Percentiles rank a stretch among this genome's conserved stretches.
These are phyloP conservation scores for Alcedo quadribrachys DNA, from an alignment of 2,797 vertebrate species.

Conservation along the genomic window DNA sequence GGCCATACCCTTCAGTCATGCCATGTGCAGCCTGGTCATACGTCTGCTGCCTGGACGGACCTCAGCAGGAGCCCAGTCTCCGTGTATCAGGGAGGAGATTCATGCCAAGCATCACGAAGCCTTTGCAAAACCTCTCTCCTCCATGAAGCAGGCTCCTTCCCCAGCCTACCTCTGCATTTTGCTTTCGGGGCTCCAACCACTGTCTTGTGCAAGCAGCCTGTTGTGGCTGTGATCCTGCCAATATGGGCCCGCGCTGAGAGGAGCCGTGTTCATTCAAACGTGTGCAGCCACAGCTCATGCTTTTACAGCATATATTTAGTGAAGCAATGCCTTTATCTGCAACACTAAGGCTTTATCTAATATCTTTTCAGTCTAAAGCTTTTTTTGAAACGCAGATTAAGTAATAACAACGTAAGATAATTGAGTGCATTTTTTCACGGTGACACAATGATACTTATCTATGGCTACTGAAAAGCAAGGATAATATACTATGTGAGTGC, in stretches of 20 bases:
- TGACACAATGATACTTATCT: conserved; percentile 74
- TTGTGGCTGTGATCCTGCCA: neutral
- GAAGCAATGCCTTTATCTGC: conserved; percentile 68
- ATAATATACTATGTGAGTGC: conserved; percentile 45
- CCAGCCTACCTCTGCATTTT: neutral
- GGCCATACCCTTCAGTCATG: neutral
- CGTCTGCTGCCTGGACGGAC: neutral
- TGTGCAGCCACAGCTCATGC: conserved; percentile 53
- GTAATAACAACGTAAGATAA: conserved; percentile 73
- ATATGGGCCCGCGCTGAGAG: neutral
- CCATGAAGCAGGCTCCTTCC: neutral
- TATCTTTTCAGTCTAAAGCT: conserved; percentile 67
- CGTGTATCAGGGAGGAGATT: rapidly evolving
- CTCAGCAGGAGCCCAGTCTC: neutral
- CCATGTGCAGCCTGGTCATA: rapidly evolving
- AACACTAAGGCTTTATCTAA: conserved; percentile 58
- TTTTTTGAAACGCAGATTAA: conserved; percentile 74
- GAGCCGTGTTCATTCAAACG: conserved; percentile 16
- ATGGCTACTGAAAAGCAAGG: conserved; percentile 65
- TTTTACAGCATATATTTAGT: conserved; percentile 47
- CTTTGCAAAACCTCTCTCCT: neutral
- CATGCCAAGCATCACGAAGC: neutral
- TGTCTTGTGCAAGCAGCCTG: conserved; percentile 30
- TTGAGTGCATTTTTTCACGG: conserved; percentile 71
- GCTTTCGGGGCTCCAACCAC: neutral